Evolutionary conservation across 2,888 invertebrate species (phyloP), one percentile per base, ranked within the genome.

Genomic region (Harpalus rufipes): DNA sequence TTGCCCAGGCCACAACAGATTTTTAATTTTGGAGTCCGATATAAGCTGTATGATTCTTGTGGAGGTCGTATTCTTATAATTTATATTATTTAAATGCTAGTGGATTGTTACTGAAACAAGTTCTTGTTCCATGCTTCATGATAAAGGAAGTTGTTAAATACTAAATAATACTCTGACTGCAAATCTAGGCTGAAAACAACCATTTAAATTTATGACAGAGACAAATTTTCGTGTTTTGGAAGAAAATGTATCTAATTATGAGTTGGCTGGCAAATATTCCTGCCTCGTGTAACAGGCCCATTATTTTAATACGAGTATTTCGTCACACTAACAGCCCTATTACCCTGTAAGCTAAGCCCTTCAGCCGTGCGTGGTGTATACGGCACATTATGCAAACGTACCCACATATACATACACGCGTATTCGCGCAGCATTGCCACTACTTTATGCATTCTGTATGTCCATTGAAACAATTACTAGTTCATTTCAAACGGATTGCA

Each of bases 401-500:
- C n/a, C n/a, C n/a, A n/a, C 44, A 51, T 12, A 51, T 12, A 51
- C 44, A 12, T 51, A 51, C 6, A 51, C 44, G 10, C 12, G 12
- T 51, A 51, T 8, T 51, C 44, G 44, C 44, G 12, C 6, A 10
- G 44, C 5, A 32, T 5, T 32, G 32, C 32, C 5, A 32, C 32
- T 5, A 32, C 32, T 51, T 51, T 25, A 21, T 63, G 21, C 12
- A 25, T 21, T 21, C 63, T 1, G 25, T 25, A 63, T 63, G 63
- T 63, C 25, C 63, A 63, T 10, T 21, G 25, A 63, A 63, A 63
- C 63, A 63, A 63, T 63, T 63, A 63, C 63, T 10, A 63, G 63
- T 63, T 63, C 63, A 63, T 63, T 63, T 63, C 18, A 25, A 63
- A 25, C 63, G 63, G 63, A 63, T 63, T 63, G 63, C 63, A 63